Evolutionary conservation across 2,888 invertebrate genomes (phyloP), one percentile per base, ranked within the genome.

Genomic region (Synergus itoensis): DNA sequence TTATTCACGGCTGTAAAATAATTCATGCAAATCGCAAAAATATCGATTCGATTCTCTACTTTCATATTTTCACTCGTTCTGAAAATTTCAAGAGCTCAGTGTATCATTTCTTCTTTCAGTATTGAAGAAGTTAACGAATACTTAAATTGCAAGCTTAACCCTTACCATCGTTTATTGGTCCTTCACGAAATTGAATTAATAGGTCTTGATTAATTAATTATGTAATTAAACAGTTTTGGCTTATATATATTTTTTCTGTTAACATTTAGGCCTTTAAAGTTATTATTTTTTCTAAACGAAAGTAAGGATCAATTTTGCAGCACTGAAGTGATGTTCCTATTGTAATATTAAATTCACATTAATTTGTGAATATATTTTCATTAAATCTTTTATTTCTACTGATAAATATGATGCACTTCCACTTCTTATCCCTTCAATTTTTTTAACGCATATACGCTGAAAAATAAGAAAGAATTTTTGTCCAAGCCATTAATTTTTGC

Each of bases 11-110:
- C 43, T 45, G 21, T 67, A 1, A 67, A 67, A 45, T 43, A 21
- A 67, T 45, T 67, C 21, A 28, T 73, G 48, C 53, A 73, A 28
- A 36, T 28, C 73, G 73, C 16, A 73, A 73, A 73, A 73, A 73
- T 73, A 73, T 53, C 36, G 36, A 40, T 73, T 73, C 36, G 36
- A 36, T 36, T 57, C 40, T 73, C 53, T 73, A 73, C 73, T 48
- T 73, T 73, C 73, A 18, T 57, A 36, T 73, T 73, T 67, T 36
- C 9, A 28, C 16, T 21, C 36, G 11, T 43, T 3, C 36, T 16
- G 18, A 53, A 53, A 57, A 36, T n/a, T 73, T 14, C 48, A 65
- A 65, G 65, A 65, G 18, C 65, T 45, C 45, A 43, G 21, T 45
- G 12, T 21, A 7, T 16, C 14, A 12, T 62, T 63, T 12, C 14